phyloP scores from a whole-genome alignment of 2,888 invertebrate species.

The Ophioninae sp. region DNA sequence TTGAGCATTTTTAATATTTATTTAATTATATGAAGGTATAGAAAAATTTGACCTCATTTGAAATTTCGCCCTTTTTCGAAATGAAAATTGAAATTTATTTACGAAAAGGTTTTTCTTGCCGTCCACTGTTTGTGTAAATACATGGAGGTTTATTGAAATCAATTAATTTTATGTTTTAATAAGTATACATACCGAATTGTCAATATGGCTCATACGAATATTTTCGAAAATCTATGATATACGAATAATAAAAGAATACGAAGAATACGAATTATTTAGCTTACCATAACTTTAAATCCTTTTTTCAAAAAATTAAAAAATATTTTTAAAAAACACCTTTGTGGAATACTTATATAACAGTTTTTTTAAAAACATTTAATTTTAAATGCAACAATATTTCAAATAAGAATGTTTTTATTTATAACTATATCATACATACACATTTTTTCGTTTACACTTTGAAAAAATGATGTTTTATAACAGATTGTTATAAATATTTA shows the following conservation, averaged over 20 bases:
- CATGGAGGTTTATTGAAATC: not conserved
- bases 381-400: too few species aligned
- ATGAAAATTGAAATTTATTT: not conserved
- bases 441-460: too few species aligned
- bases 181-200: not conserved
- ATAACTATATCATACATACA: too few species aligned
- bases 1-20: not conserved
- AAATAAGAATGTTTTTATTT: too few species aligned
- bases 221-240: not conserved
- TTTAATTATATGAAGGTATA: not conserved
- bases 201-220: not conserved
- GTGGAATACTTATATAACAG: not conserved
- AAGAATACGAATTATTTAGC: not conserved
- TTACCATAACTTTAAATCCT: not conserved
- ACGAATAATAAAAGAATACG: too few species aligned
- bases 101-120: not conserved
- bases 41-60: not conserved
- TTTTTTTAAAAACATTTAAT: not conserved
- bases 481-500: too few species aligned
- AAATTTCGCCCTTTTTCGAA: not conserved
- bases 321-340: not conserved
- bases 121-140: not conserved
- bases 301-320: not conserved
- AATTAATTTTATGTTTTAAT: not conserved
- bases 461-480: too few species aligned